Percentiles rank a stretch among this genome's conserved stretches.
Conservation (phyloP, 2,888 invertebrate species). For the Dyspetes luteomarginatus region DNA sequence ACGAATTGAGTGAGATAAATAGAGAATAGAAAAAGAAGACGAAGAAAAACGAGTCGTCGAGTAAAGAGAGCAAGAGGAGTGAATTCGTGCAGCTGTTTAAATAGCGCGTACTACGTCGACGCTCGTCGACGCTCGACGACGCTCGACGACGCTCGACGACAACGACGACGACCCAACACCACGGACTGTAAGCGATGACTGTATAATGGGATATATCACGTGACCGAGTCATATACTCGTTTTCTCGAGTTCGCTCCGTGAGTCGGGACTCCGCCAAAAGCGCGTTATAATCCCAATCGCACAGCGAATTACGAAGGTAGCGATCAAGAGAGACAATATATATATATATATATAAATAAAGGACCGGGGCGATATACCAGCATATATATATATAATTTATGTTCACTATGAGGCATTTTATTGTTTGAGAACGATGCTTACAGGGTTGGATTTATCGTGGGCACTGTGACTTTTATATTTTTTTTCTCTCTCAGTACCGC, state of each 20-base stretch:
- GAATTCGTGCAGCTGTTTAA: slow-evolving; percentile 61
- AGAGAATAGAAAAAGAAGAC: slow-evolving; percentile 12
- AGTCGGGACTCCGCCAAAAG: slow-evolving; percentile 27
- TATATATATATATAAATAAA: neutral
- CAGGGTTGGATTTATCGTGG: neutral
- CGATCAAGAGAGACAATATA: neutral
- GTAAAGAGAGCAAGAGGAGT: slow-evolving; percentile 31
- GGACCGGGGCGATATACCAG: no score
- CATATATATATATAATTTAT: neutral
- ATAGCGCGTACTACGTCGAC: slow-evolving; percentile 60
- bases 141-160: slow-evolving; percentile 30
- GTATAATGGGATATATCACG: slow-evolving; percentile 30
- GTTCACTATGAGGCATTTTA: neutral
- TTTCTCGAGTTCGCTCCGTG: slow-evolving; percentile 3
- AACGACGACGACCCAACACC: slow-evolving; percentile 37
- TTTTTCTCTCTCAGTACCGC: no score
- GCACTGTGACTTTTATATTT: slow-evolving; percentile 45
- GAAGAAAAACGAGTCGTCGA: slow-evolving; percentile 11
- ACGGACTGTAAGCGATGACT: slow-evolving; percentile 12
- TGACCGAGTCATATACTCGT: slow-evolving; percentile 40
- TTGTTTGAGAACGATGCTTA: neutral
- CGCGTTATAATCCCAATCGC: slow-evolving; percentile 48
- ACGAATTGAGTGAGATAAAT: slow-evolving; percentile 27
- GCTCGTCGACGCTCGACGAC: slow-evolving; percentile 48
- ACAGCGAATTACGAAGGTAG: slow-evolving; percentile 39